These are phyloP conservation scores for Leucoraja ocellata DNA, from an alignment of 2,797 vertebrate species.

Conservation along the genomic window DNA sequence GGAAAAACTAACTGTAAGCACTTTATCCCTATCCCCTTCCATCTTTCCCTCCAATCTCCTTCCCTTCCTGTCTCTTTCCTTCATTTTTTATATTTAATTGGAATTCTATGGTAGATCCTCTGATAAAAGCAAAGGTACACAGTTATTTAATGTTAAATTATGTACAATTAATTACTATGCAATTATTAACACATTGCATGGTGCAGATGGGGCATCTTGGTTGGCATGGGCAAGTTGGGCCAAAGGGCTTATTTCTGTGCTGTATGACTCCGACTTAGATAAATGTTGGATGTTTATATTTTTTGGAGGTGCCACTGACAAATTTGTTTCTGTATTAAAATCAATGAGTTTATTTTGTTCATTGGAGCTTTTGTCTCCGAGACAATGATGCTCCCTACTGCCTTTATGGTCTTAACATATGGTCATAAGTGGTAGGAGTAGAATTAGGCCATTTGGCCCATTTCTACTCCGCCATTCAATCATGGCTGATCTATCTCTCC, in stretches of 20 bases:
- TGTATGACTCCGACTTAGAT: no score
- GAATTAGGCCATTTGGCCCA: no score
- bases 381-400: neutral
- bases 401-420: neutral
- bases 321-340: neutral
- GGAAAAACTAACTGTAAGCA: neutral
- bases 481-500: no score
- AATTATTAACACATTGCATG: neutral
- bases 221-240: neutral
- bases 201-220: neutral
- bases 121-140: neutral
- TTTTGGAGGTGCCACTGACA: neutral
- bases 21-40: no score
- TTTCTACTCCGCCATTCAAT: no score
- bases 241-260: no score
- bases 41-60: no score
- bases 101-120: neutral
- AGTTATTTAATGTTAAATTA: neutral
- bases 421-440: neutral
- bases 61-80: no score
- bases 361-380: neutral
- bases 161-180: neutral
- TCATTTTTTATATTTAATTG: no score
- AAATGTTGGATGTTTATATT: neutral
- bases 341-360: neutral